Conservation (phyloP, 2,888 invertebrate genomes). For the Aquatica leii region DNA sequence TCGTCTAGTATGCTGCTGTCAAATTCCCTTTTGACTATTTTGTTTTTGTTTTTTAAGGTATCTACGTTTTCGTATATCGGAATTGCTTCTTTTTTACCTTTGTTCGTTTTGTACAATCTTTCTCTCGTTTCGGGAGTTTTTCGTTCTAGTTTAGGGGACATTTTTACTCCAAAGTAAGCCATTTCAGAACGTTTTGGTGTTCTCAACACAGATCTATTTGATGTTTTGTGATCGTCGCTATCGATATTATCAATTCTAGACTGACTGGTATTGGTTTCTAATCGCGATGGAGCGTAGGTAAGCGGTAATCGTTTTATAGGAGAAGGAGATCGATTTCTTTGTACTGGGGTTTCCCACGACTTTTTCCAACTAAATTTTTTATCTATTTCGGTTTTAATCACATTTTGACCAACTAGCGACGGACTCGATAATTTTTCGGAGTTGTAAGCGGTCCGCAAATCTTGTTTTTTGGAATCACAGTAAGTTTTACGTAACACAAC, state of each 20-base stretch:
- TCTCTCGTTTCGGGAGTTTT: constrained; percentile 16
- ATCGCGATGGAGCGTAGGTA: neutral
- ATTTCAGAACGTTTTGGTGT: constrained; percentile 59
- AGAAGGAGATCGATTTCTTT: constrained; percentile 14
- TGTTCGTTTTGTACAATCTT: neutral
- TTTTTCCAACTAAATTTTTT: neutral
- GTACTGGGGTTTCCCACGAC: neutral
- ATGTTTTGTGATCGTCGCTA: constrained; percentile 12
- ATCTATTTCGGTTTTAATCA: neutral
- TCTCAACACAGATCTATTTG: constrained; percentile 49
- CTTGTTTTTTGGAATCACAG: constrained; percentile 38
- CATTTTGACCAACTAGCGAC: constrained; percentile 47
- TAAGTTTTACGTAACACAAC: constrained; percentile 47
- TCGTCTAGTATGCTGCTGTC: constrained; percentile 64
- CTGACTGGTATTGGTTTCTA: neutral
- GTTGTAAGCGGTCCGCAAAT: constrained; percentile 41
- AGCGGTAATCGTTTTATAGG: neutral
- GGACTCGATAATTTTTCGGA: constrained; percentile 55
- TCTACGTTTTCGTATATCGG: constrained; percentile 58
- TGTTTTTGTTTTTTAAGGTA: constrained; percentile 37
- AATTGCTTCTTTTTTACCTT: constrained; percentile 1
- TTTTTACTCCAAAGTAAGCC: constrained; percentile 57
- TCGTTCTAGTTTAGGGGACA: constrained; percentile 41
- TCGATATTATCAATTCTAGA: neutral
- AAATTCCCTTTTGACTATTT: constrained; percentile 50